phyloP scores from a whole-genome alignment of 1,140 invertebrate genomes.

The Colletes gigas region DNA sequence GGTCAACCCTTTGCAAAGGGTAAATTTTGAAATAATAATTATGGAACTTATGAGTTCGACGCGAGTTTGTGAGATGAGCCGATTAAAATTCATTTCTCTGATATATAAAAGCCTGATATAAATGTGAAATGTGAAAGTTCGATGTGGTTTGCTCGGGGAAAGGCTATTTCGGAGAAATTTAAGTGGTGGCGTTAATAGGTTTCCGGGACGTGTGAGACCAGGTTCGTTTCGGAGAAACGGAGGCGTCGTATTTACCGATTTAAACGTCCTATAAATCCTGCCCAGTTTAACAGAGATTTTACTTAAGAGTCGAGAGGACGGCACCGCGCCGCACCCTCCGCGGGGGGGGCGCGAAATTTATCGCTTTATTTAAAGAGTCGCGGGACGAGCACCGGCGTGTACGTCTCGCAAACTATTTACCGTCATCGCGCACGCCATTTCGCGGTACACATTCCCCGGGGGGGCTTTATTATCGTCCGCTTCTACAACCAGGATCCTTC shows the following conservation, averaged over 20 bases:
- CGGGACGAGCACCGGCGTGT: conserved; percentile 23
- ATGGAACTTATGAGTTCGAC: too few relatives aligned
- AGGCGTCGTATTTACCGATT: conserved; percentile 58
- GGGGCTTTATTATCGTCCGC: too few relatives aligned
- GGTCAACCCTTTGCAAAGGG: too few relatives aligned
- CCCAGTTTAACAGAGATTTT: conserved; percentile 59
- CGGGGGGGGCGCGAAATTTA: conserved; percentile 46
- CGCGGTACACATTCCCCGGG: too few relatives aligned
- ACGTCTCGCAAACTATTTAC: conserved; percentile 52
- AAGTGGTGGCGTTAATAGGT: not conserved
- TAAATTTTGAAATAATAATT: too few relatives aligned
- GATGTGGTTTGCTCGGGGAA: too few relatives aligned
- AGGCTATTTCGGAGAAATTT: too few relatives aligned
- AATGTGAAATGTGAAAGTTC: too few relatives aligned
- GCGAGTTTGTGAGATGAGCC: too few relatives aligned
- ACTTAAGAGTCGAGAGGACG: conserved; percentile 30
- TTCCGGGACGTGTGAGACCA: not conserved
- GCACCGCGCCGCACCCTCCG: conserved; percentile 1
- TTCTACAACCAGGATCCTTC: too few relatives aligned
- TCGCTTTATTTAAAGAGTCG: conserved; percentile 59
- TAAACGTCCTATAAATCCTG: conserved; percentile 60
- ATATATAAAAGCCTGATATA: too few relatives aligned
- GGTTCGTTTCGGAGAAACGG: conserved; percentile 6
- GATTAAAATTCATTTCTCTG: too few relatives aligned
- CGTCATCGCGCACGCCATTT: conserved; percentile 52